Evolutionary conservation across 2,888 invertebrate species (phyloP).

Genomic region (Spilosoma lubricipeda): DNA sequence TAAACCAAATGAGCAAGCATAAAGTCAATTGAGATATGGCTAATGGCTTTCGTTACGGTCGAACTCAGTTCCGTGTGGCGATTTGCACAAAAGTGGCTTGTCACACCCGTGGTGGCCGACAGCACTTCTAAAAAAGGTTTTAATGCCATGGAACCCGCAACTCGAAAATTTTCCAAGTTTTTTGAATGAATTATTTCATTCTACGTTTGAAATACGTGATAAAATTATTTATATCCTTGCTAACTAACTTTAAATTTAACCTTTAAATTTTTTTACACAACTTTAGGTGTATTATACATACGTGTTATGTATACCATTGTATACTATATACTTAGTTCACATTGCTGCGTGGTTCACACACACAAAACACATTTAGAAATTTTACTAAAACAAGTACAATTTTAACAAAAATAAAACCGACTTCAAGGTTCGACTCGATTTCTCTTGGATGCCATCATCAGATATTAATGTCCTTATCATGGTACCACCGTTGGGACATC

Average conservation of each 20-base stretch:
- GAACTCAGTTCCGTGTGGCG: slow-evolving; percentile 15
- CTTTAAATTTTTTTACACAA: background rate
- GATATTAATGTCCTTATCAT: too few species aligned
- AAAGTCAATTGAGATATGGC: slow-evolving; percentile 17
- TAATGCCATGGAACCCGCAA: background rate
- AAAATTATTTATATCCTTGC: background rate
- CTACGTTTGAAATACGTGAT: background rate
- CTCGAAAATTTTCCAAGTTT: background rate
- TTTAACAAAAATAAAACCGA: too few species aligned
- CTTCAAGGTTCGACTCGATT: too few species aligned
- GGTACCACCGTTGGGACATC: too few species aligned
- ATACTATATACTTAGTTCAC: too few species aligned
- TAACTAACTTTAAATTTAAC: background rate
- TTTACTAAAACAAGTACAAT: too few species aligned
- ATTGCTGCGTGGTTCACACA: too few species aligned
- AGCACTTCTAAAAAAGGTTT: background rate
- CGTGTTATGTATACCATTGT: too few species aligned
- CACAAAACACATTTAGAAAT: too few species aligned
- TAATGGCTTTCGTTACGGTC: slow-evolving; percentile 19
- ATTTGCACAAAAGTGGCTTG: slow-evolving; percentile 6
- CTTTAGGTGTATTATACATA: background rate
- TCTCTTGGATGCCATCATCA: too few species aligned
- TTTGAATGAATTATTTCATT: background rate
- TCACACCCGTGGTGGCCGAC: slow-evolving; percentile 11
- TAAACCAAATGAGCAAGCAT: slow-evolving; percentile 18